These are phyloP conservation scores for Pseudococcus viburni DNA, from an alignment of 2,888 invertebrate species.

Conservation along the genomic window DNA sequence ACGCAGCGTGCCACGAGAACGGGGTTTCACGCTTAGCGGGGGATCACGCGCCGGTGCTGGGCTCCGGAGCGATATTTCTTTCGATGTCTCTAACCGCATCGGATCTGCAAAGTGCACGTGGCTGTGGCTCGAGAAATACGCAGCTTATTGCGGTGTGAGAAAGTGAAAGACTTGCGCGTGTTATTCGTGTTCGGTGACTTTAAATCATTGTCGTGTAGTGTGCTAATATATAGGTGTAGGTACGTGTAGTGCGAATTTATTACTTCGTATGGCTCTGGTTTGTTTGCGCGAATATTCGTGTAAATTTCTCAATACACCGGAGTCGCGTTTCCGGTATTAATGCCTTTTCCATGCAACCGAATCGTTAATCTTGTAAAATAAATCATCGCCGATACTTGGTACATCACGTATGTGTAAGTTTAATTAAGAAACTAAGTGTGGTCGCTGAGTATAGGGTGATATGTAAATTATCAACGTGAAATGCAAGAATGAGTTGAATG, in stretches of 20 bases:
- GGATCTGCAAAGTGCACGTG: not conserved
- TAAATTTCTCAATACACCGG: not conserved
- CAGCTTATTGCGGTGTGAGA: not conserved
- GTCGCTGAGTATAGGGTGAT: not conserved
- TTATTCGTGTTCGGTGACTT: constrained; percentile 7
- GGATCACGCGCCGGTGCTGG: not conserved
- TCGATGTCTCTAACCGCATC: not conserved
- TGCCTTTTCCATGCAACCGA: constrained; percentile 20
- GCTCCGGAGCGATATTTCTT: not conserved
- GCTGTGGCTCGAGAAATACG: not conserved
- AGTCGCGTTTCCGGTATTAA: constrained; percentile 22
- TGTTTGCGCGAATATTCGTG: constrained; percentile 35
- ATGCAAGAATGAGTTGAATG: too few relatives aligned
- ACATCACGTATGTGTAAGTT: not conserved
- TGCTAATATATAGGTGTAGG: not conserved
- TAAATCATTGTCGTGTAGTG: not conserved
- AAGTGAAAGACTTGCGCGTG: constrained; percentile 3
- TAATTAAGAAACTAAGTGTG: not conserved
- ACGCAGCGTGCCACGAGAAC: not conserved
- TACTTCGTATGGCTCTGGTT: not conserved
- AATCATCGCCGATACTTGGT: constrained; percentile 4
- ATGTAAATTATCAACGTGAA: not conserved
- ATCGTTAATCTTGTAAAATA: constrained; percentile 1
- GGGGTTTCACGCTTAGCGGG: not conserved
- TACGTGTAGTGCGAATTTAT: constrained; percentile 1